These are phyloP conservation scores for Engystomops pustulosus DNA, from an alignment of 2,113 vertebrate species.

Conservation along the genomic window DNA sequence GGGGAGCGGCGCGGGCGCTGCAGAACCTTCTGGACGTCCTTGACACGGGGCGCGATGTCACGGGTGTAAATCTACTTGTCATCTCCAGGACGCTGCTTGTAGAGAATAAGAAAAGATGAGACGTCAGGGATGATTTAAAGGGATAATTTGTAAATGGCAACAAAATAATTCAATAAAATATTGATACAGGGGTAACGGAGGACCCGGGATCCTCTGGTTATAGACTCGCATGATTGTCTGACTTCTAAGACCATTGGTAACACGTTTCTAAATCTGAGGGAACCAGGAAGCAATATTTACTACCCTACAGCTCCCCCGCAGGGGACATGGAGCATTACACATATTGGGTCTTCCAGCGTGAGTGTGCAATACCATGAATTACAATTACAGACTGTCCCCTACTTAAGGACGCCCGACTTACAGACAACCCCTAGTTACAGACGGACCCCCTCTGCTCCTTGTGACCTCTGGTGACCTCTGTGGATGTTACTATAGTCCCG, in stretches of 20 bases:
- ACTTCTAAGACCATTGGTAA: too few relatives aligned
- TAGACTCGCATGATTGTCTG: too few relatives aligned
- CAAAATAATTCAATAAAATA: background rate
- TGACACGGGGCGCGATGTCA: background rate
- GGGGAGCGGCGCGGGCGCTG: background rate
- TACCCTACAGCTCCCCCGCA: background rate
- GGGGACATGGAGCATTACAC: background rate
- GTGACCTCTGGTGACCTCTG: too few relatives aligned
- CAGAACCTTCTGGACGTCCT: background rate
- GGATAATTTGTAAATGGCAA: background rate
- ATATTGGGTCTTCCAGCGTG: background rate
- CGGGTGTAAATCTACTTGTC: conserved; percentile 20
- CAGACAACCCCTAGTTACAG: too few relatives aligned
- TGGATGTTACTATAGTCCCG: too few relatives aligned
- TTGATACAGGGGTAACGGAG: background rate
- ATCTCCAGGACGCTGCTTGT: background rate
- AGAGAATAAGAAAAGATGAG: background rate
- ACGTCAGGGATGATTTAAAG: background rate
- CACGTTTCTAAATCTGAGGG: too few relatives aligned
- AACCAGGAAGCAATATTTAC: background rate
- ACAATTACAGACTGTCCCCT: too few relatives aligned
- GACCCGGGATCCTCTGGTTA: background rate
- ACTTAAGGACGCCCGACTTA: too few relatives aligned
- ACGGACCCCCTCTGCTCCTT: too few relatives aligned
- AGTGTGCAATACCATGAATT: too few relatives aligned